These are phyloP conservation scores for Mythimna lalbum DNA, from an alignment of 2,888 invertebrate species.

Conservation along the genomic window DNA sequence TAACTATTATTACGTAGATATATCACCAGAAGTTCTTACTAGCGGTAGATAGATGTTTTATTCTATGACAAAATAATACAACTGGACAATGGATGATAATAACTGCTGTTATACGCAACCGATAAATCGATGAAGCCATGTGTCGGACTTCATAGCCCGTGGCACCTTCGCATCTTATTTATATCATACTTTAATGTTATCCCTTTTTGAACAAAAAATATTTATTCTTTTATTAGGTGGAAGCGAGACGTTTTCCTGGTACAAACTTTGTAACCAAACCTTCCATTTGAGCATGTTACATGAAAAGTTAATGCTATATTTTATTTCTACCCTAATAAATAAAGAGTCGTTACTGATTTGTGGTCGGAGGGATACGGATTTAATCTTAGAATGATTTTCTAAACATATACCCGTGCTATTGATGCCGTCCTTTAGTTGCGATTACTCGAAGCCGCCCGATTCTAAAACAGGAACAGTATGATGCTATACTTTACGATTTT, in stretches of 20 bases:
- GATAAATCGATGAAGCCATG: constrained; percentile 44
- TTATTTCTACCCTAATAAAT: constrained; percentile 68
- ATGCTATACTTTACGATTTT: constrained; percentile 25
- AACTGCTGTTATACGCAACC: constrained; percentile 9
- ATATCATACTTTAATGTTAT: constrained; percentile 52
- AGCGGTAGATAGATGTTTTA: not conserved
- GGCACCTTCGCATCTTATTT: constrained; percentile 35
- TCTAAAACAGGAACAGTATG: constrained; percentile 32
- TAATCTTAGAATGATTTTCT: constrained; percentile 63
- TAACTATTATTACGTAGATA: not conserved
- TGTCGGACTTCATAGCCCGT: constrained; percentile 36
- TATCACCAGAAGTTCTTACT: constrained; percentile 12
- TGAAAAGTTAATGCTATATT: constrained; percentile 67
- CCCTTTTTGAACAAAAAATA: constrained; percentile 52
- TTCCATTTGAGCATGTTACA: constrained; percentile 61
- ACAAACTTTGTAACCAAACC: constrained; percentile 60
- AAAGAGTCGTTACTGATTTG: constrained; percentile 63
- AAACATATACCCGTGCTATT: constrained; percentile 49
- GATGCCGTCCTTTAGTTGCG: constrained; percentile 33
- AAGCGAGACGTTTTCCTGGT: constrained; percentile 47
- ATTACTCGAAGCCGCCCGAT: constrained; percentile 27
- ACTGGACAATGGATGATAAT: constrained; percentile 6
- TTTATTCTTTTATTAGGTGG: constrained; percentile 52
- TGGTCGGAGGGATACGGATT: constrained; percentile 60
- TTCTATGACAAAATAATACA: constrained; percentile 7